Conservation (phyloP, 2,113 vertebrate genomes). For the Mobula hypostoma region DNA sequence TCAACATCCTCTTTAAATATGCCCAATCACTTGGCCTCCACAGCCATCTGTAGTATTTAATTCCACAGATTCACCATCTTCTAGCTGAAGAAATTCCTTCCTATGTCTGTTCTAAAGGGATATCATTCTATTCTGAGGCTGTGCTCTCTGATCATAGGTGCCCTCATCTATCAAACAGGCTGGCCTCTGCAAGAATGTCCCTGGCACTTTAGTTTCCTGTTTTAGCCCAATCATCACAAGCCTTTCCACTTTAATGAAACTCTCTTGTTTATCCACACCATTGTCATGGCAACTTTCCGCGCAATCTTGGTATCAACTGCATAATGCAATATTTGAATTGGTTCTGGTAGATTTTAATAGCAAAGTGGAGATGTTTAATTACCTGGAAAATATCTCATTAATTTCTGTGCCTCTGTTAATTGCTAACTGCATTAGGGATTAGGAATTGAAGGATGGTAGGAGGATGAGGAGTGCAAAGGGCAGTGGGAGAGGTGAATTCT, state of each 20-base stretch:
- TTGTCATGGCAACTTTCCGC: not conserved
- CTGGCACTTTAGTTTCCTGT: too few relatives aligned
- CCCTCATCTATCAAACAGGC: too few relatives aligned
- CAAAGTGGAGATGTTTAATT: not conserved
- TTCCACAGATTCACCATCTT: too few relatives aligned
- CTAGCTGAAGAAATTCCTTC: too few relatives aligned
- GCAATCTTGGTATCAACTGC: not conserved
- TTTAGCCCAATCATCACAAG: not conserved
- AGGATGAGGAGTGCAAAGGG: not conserved
- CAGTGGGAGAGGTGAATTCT: not conserved
- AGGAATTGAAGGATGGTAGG: not conserved
- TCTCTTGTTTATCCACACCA: not conserved
- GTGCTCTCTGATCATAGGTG: too few relatives aligned
- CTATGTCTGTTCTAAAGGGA: too few relatives aligned
- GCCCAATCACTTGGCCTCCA: too few relatives aligned
- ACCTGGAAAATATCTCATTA: slow-evolving; percentile 35
- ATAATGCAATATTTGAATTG: not conserved
- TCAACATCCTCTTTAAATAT: too few relatives aligned
- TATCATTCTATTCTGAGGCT: too few relatives aligned
- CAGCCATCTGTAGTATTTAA: too few relatives aligned
- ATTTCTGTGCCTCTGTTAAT: not conserved
- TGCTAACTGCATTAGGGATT: not conserved
- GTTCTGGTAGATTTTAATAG: not conserved
- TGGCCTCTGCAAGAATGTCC: not conserved
- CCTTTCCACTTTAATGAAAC: not conserved